These are phyloP conservation scores for Odontocerum albicorne DNA, from an alignment of 2,888 invertebrate genomes.

Conservation along the genomic window DNA sequence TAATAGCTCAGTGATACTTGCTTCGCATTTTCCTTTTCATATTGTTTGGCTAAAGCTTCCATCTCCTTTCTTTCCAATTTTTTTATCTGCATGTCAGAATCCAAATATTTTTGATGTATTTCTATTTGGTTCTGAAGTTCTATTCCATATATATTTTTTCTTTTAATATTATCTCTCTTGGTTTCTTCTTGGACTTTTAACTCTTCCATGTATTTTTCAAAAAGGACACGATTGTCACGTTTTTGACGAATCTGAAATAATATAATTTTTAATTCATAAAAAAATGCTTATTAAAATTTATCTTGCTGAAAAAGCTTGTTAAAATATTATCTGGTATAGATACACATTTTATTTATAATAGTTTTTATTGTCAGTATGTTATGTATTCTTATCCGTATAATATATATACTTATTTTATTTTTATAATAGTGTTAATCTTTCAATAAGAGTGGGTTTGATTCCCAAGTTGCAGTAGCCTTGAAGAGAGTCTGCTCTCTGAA, in stretches of 20 bases:
- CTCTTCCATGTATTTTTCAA: not conserved
- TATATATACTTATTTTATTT: too few species aligned
- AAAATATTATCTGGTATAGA: too few species aligned
- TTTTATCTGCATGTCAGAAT: not conserved
- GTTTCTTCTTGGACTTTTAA: constrained; percentile 2
- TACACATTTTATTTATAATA: too few species aligned
- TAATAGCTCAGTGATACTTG: too few species aligned
- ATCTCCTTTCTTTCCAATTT: constrained; percentile 10
- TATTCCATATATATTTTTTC: constrained; percentile 11
- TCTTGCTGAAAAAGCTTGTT: not conserved
- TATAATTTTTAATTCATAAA: not conserved
- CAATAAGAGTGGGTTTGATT: too few species aligned
- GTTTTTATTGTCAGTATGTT: too few species aligned
- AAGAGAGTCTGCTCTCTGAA: too few species aligned
- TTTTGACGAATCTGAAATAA: constrained; percentile 21
- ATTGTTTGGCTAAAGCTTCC: constrained; percentile 3
- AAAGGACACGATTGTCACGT: constrained; percentile 1
- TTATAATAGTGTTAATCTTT: too few species aligned
- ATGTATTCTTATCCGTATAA: too few species aligned
- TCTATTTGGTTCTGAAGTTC: constrained; percentile 11
- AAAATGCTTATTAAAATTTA: not conserved
- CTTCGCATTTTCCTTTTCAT: constrained; percentile 8
- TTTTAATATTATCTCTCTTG: not conserved
- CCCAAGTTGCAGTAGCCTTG: too few species aligned
- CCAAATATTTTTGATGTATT: not conserved